Evolutionary conservation across 1,140 invertebrate genomes (phyloP).

Genomic region (Anastrepha obliqua): DNA sequence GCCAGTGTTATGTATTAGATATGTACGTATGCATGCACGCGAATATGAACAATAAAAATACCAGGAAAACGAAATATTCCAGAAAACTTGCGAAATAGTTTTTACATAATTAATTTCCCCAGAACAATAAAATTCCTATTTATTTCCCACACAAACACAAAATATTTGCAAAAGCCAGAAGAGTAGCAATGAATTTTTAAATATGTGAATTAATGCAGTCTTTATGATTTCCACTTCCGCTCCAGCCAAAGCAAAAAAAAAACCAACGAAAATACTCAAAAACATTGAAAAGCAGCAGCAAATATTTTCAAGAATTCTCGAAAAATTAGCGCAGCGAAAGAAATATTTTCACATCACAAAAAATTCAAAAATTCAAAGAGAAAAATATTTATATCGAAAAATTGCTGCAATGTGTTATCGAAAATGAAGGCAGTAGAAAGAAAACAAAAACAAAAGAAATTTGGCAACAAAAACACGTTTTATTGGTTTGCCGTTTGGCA

Average conservation of each 20-base stretch:
- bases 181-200: not conserved
- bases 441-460: constrained; percentile 38
- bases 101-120: too few species aligned
- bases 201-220: not conserved
- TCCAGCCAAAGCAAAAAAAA: not conserved
- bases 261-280: not conserved
- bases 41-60: too few species aligned
- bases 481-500: not conserved
- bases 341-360: not conserved
- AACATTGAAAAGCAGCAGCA: not conserved
- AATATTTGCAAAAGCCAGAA: not conserved
- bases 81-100: too few species aligned
- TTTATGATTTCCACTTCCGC: constrained; percentile 34
- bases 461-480: not conserved
- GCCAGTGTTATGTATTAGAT: too few species aligned
- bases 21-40: too few species aligned
- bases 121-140: too few species aligned
- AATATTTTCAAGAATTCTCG: not conserved
- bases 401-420: not conserved
- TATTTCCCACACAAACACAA: too few species aligned
- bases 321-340: not conserved
- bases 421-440: constrained; percentile 25
- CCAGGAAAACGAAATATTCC: too few species aligned
- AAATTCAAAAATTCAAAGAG: not conserved
- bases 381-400: not conserved